A percentile compares a stretch with the other conserved stretches of the same genome.
These are phyloP conservation scores for Crotalus horridus DNA, from an alignment of 2,113 vertebrate genomes.

Conservation along the genomic window DNA sequence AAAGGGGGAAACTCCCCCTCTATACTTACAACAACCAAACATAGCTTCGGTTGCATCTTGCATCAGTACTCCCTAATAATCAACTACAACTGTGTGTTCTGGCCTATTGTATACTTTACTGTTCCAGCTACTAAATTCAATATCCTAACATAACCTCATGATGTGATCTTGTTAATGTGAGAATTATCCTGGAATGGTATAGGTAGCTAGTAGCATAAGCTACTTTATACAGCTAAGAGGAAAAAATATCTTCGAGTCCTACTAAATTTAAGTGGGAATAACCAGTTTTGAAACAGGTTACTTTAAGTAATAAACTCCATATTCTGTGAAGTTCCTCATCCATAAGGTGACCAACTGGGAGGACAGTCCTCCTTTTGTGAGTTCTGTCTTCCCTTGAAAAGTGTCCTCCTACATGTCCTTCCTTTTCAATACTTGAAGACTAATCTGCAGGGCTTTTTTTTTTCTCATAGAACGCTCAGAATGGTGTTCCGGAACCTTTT, in stretches of 20 bases:
- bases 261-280: slow-evolving; percentile 7
- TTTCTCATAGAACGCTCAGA: no score
- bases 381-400: no score
- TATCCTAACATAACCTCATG: no score
- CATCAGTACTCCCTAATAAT: not conserved
- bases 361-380: no score
- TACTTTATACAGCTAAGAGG: not conserved
- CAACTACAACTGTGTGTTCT: not conserved
- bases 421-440: no score
- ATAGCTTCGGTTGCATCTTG: not conserved
- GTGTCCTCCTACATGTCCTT: no score
- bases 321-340: not conserved
- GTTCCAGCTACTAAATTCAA: not conserved
- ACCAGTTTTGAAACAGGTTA: slow-evolving; percentile 7
- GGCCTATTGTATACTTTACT: not conserved
- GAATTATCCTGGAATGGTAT: not conserved
- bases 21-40: not conserved
- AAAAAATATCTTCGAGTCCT: not conserved
- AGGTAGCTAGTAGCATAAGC: not conserved
- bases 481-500: no score
- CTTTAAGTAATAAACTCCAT: not conserved
- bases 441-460: no score
- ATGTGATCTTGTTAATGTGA: not conserved
- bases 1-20: no score
- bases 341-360: no score